Evolutionary conservation across 2,797 vertebrate genomes (phyloP).

Genomic region (Cryptoprocta ferox): DNA sequence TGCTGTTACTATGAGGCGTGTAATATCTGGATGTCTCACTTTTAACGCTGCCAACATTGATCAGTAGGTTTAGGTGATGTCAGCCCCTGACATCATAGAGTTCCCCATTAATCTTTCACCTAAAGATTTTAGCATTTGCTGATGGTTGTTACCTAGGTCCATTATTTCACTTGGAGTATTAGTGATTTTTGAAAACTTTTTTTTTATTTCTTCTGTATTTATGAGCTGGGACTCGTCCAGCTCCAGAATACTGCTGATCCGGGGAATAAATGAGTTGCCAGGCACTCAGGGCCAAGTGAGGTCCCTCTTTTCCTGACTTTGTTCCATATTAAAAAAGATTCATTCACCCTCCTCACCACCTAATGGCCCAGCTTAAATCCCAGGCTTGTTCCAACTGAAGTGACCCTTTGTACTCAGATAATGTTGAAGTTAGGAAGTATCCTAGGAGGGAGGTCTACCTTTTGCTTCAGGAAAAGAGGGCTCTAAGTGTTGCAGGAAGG

Average conservation of each 20-base stretch:
- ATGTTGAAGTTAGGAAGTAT: background rate
- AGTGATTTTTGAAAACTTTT: background rate
- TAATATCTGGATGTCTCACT: background rate
- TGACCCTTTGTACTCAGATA: background rate
- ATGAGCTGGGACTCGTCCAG: background rate
- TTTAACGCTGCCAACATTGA: background rate
- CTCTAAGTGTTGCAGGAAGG: background rate
- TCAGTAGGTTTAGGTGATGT: background rate
- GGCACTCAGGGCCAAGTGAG: background rate
- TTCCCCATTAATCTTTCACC: background rate
- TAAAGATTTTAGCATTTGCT: background rate
- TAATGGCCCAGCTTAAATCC: background rate
- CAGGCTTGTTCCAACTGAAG: background rate
- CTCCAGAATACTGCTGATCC: background rate
- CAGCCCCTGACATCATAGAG: background rate
- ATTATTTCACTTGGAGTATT: background rate
- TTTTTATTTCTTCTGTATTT: background rate
- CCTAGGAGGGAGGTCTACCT: background rate
- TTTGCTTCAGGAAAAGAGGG: background rate
- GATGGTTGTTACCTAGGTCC: background rate
- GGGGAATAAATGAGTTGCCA: background rate
- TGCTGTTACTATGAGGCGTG: background rate
- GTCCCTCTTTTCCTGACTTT: background rate
- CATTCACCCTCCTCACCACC: background rate
- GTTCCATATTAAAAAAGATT: background rate